These are phyloP conservation scores for Zosterops lateralis DNA, from an alignment of 2,113 vertebrate species.

Conservation along the genomic window DNA sequence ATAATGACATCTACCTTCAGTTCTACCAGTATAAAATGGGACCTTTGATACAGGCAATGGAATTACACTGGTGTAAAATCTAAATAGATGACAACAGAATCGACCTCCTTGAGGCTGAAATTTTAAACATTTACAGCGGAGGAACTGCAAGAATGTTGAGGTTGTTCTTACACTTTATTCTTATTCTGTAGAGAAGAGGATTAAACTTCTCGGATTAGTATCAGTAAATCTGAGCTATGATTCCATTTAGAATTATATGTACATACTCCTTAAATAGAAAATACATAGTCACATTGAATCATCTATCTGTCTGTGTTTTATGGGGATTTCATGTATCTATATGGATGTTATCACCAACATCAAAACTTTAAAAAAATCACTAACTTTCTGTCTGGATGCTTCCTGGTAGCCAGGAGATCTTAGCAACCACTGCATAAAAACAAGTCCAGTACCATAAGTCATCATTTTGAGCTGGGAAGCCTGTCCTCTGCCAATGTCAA, in stretches of 20 bases:
- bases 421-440: background rate
- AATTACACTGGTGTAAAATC: background rate
- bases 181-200: background rate
- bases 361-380: background rate
- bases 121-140: background rate
- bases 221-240: background rate
- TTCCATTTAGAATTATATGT: background rate
- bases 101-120: background rate
- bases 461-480: background rate
- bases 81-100: background rate
- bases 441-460: accelerated
- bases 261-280: background rate
- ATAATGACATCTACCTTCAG: background rate
- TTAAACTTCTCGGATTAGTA: background rate
- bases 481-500: background rate
- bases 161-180: background rate
- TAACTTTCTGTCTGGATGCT: background rate
- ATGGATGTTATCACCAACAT: background rate
- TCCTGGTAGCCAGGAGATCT: background rate
- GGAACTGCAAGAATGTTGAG: background rate
- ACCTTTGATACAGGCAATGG: background rate
- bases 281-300: background rate
- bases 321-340: background rate
- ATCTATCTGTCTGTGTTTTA: background rate
- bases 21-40: background rate